phyloP scores from a whole-genome alignment of 2,797 vertebrate genomes.

The Danio choprae region DNA sequence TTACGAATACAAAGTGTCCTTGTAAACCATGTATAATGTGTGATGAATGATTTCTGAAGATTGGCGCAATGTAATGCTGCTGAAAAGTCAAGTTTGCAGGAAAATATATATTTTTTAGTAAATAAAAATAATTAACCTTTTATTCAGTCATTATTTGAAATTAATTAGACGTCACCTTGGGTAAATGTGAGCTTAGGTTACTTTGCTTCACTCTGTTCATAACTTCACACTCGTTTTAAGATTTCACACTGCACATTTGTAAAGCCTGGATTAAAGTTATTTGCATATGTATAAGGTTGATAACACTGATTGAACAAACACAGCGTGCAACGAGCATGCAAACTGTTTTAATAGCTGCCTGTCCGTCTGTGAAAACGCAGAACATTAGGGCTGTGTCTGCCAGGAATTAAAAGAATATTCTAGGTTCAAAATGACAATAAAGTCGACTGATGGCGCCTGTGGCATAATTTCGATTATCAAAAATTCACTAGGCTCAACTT shows the following conservation, averaged over 20 bases:
- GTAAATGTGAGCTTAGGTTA: too few species aligned
- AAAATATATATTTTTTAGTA: too few species aligned
- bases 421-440: neutral
- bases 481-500: neutral
- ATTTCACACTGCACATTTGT: slow-evolving; percentile 1
- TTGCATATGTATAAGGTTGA: slow-evolving; percentile 8
- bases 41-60: too few species aligned
- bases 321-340: slow-evolving; percentile 56
- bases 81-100: too few species aligned
- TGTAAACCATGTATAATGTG: too few species aligned
- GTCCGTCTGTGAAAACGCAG: slow-evolving; percentile 19
- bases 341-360: slow-evolving; percentile 52
- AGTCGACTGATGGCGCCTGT: neutral
- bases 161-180: too few species aligned
- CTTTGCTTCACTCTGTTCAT: too few species aligned
- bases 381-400: neutral
- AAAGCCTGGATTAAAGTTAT: slow-evolving; percentile 18
- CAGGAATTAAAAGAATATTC: neutral
- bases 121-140: too few species aligned
- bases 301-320: slow-evolving; percentile 5
- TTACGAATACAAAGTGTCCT: too few species aligned
- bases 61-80: too few species aligned
- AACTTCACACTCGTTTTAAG: too few species aligned
- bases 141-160: too few species aligned
- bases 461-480: neutral